These are phyloP conservation scores for Montipora capricornis DNA, from an alignment of 64 coral and sea anemone genomes.

Conservation along the genomic window DNA sequence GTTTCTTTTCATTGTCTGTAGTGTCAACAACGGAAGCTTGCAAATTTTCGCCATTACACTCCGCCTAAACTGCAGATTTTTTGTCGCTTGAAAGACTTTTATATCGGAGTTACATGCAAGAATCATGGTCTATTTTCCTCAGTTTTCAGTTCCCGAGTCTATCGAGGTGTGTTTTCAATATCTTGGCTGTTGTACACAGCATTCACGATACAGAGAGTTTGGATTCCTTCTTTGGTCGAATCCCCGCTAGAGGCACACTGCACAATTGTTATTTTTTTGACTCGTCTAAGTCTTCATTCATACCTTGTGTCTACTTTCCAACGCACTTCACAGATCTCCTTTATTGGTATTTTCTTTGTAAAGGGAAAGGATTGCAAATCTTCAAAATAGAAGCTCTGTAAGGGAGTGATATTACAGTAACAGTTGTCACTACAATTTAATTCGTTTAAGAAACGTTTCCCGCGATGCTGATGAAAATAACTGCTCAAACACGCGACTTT, in stretches of 20 bases:
- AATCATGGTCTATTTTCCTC: too few species aligned
- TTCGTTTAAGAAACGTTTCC: constrained; percentile 32
- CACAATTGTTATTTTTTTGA: constrained; percentile 12
- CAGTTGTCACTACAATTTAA: constrained; percentile 20
- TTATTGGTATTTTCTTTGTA: background rate
- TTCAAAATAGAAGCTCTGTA: background rate
- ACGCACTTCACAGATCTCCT: background rate
- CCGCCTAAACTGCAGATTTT: background rate
- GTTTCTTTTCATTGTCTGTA: constrained; percentile 28
- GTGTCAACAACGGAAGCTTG: constrained; percentile 49
- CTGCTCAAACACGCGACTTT: background rate
- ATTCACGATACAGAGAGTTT: background rate
- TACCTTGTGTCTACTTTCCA: constrained; percentile 12
- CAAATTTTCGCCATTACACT: background rate
- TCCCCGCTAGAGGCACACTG: background rate
- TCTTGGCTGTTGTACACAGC: background rate
- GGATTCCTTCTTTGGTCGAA: constrained; percentile 6
- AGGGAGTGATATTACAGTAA: constrained; percentile 2
- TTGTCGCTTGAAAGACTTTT: background rate
- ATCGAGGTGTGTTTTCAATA: too few species aligned
- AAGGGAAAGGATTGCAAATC: background rate
- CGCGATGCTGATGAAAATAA: constrained; percentile 10
- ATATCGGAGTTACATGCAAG: background rate
- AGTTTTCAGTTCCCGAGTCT: too few species aligned
- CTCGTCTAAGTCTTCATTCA: background rate